Evolutionary conservation across 1,140 invertebrate species (phyloP), one percentile per base, ranked within the genome.

Genomic region (Lasioglossum baleicum): DNA sequence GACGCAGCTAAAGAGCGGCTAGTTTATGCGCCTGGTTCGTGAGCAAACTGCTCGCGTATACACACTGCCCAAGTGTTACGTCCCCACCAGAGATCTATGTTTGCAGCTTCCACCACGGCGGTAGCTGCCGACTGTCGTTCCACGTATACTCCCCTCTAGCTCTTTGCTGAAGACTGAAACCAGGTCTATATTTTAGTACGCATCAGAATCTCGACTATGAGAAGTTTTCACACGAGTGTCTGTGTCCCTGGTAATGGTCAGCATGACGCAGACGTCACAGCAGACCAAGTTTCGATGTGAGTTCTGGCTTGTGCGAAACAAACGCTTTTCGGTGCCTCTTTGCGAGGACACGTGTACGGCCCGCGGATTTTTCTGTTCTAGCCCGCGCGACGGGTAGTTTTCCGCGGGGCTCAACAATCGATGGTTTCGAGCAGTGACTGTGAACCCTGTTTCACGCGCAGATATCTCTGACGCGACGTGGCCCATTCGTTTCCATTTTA

Each of bases 121-220:
- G 56, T 58, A 44, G 72, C 66, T 26, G 71, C 17, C 7, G 56
- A n/a, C 56, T 58, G 56, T 22, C 44, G 69, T 63, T 74, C 20
- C 15, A 35, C 44, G 31, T 44, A 58, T 58, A 60, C 35, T 48
- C 71, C 72, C 65, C 64, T 40, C 58, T 51, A 44, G 53, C 64
- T 61, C 40, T 22, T 31, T 68, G 69, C 71, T 73, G 71, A 80
- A 79, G 80, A 83, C 87, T 88, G 70, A 84, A 87, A 88, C 83
- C 84, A 81, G 83, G 85, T 88, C 88, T 88, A 88, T 66, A 88
- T 88, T 88, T 89, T 84, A 88, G 87, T 88, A 89, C 87, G 89
- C 89, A 88, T 84, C 80, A 86, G 82, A 78, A 78, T 84, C 82
- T 44, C 56, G 83, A 88, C 76, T 79, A 88, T 83, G 83, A 87